Percentiles rank a stretch among this genome's conserved stretches.
phyloP scores from a whole-genome alignment of 1,140 invertebrate genomes.

The Calosoma granatense region DNA sequence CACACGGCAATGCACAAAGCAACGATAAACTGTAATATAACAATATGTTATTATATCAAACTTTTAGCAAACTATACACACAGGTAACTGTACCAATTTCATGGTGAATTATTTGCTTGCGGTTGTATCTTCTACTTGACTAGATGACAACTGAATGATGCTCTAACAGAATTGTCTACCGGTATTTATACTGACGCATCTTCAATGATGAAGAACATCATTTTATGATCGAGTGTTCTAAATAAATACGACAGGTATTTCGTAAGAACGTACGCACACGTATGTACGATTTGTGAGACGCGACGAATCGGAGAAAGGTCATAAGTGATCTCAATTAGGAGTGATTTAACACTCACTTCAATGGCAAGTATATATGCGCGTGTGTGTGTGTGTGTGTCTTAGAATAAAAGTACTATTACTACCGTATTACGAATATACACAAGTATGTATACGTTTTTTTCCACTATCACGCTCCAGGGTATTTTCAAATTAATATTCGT shows the following conservation, averaged over 20 bases:
- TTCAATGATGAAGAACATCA: neutral
- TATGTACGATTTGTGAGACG: neutral
- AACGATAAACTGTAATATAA: slow-evolving; percentile 13
- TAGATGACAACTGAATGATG: neutral
- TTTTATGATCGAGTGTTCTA: neutral
- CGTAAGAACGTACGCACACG: neutral
- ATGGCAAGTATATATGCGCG: neutral
- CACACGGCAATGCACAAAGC: slow-evolving; percentile 2
- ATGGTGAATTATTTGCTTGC: neutral
- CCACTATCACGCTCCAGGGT: no score
- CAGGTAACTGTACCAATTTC: neutral
- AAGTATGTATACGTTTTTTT: no score
- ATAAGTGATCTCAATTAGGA: neutral
- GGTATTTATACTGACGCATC: neutral
- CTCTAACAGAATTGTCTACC: neutral
- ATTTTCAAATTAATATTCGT: no score
- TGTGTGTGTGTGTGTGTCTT: no score
- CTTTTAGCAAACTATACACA: no score
- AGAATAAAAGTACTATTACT: neutral
- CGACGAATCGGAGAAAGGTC: neutral
- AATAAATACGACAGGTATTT: neutral
- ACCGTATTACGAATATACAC: no score
- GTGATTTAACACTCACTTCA: neutral
- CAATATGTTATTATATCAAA: slow-evolving; percentile 6
- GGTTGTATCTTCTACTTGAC: neutral